Evolutionary conservation across 2,113 vertebrate genomes (phyloP).

Genomic region (Sus scrofa): T2T-Sscrofa CM000823.6:3592001-3592500

Average conservation of each 20-base stretch:
- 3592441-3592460: conserved; percentile 90
- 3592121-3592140: accelerated
- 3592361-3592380: accelerated
- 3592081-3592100: not conserved
- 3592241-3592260: accelerated
- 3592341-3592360: not conserved
- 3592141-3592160: accelerated
- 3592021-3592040: accelerated
- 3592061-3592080: accelerated
- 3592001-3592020: not conserved
- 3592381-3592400: accelerated
- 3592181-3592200: accelerated
- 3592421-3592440: conserved; percentile 79
- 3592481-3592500: conserved; percentile 89
- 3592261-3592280: not conserved
- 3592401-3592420: accelerated
- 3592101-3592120: not conserved
- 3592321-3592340: accelerated
- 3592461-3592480: conserved; percentile 89
- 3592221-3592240: not conserved
- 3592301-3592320: not conserved
- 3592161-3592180: accelerated
- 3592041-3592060: accelerated
- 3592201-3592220: accelerated
- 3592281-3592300: not conserved